Evolutionary conservation across 2,888 invertebrate species (phyloP), one percentile per base, ranked within the genome.

Genomic region (Callyntrura guangdongensis): DNA sequence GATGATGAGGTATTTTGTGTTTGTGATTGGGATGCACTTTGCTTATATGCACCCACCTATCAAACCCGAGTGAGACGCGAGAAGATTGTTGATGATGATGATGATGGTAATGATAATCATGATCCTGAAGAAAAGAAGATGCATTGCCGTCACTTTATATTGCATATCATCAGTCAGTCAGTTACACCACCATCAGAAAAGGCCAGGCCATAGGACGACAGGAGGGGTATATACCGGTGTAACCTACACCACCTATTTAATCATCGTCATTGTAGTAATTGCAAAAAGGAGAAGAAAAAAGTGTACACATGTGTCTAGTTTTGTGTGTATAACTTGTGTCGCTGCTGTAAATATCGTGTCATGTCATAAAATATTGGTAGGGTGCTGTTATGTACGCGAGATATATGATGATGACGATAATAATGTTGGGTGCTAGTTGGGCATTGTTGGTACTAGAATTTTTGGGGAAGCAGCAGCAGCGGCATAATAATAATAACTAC

Each of bases 21-120:
- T 12, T 22, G 22, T 47, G 83, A 83, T 49, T 47, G 49, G 45
- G 47, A 67, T 83, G 83, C 83, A 67, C 25, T 83, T 83, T 81
- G 81, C 20, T 14, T n/a, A n/a, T n/a, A n/a, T 74, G 82, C 83
- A 83, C 67, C 67, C 64, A 83, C 81, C 81, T 81, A 64, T 17
- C 47, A 72, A 27, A 27, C 14, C 49, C 77, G 36, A 36, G 36
- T n/a, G 14, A n/a, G 49, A 9, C 77, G n/a, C 53, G 14, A 36
- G 36, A 36, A 36, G 6, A 6, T 6, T 36, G 36, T 6, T 36
- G 20, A 47, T 6, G 47, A 47, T 11, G 22, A 82, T 61, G 36
- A 85, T 56, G 72, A 56, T 56, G 22, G n/a, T n/a, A n/a, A 67
- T 72, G 17, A 17, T 69, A n/a, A 74, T 49, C 22, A 9, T 25